Evolutionary conservation across 2,888 invertebrate genomes (phyloP).

Genomic region (Epiblema foenella): DNA sequence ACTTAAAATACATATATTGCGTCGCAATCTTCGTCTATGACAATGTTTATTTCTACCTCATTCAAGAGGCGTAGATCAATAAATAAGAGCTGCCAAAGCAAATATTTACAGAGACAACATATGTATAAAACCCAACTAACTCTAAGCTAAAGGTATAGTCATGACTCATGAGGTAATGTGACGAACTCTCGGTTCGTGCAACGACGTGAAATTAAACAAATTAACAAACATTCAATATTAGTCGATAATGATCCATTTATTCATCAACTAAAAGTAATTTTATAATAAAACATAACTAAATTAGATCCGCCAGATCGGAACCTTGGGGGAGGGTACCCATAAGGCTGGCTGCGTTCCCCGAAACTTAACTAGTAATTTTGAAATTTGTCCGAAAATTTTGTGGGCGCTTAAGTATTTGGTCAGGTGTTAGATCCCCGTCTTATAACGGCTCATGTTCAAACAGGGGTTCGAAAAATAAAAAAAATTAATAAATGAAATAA

Average conservation of each 20-base stretch:
- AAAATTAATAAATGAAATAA: too few species aligned
- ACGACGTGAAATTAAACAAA: background rate
- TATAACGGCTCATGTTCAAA: background rate
- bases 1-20: slow-evolving; percentile 8
- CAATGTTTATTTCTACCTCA: slow-evolving; percentile 18
- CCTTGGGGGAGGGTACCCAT: too few species aligned
- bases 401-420: background rate
- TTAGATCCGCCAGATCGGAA: too few species aligned
- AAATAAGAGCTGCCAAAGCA: background rate
- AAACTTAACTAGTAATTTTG: too few species aligned
- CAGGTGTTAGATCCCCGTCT: background rate
- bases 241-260: too few species aligned
- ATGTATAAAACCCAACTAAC: background rate
- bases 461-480: background rate
- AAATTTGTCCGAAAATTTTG: too few species aligned
- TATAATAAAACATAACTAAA: too few species aligned
- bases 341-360: too few species aligned
- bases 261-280: too few species aligned
- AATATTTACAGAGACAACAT: background rate
- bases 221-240: background rate
- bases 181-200: background rate
- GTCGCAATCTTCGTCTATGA: slow-evolving; percentile 18
- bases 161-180: background rate
- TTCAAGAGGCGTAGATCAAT: slow-evolving; percentile 14
- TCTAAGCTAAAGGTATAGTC: background rate